A percentile compares a stretch with the other conserved stretches of the same genome.
These are phyloP conservation scores for Protophormia terraenovae DNA, from an alignment of 2,888 invertebrate species.

Conservation along the genomic window DNA sequence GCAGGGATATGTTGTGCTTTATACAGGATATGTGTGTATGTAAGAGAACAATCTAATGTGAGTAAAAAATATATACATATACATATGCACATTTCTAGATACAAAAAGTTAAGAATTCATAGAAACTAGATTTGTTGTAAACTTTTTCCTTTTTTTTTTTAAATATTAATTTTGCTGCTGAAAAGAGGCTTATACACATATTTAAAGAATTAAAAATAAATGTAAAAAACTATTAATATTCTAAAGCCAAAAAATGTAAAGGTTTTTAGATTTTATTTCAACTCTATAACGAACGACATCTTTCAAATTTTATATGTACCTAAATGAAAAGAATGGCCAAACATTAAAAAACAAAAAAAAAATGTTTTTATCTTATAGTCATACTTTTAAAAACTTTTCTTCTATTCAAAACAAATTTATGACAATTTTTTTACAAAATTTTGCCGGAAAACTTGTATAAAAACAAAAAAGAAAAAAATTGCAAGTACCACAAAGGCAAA, in stretches of 20 bases:
- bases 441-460: not conserved
- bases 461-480: not conserved
- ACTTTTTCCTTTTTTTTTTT: not conserved
- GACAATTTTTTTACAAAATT: not conserved
- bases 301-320: no score
- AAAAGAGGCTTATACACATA: no score
- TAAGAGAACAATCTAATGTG: conserved; percentile 34
- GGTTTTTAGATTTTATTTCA: no score
- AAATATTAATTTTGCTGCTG: not conserved
- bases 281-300: no score
- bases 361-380: not conserved
- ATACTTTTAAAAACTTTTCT: not conserved
- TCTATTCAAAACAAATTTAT: not conserved
- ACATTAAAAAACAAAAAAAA: no score
- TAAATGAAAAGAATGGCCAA: no score
- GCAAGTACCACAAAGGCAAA: conserved; percentile 2
- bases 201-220: no score
- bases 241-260: no score
- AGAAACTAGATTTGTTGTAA: conserved; percentile 41
- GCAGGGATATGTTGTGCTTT: not conserved
- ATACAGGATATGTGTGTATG: not conserved
- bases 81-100: not conserved
- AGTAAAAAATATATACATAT: conserved; percentile 21
- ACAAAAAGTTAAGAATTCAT: conserved; percentile 5
- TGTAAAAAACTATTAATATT: no score